Conservation (phyloP, 1,140 invertebrate genomes). For the Drosophila gunungcola region DNA sequence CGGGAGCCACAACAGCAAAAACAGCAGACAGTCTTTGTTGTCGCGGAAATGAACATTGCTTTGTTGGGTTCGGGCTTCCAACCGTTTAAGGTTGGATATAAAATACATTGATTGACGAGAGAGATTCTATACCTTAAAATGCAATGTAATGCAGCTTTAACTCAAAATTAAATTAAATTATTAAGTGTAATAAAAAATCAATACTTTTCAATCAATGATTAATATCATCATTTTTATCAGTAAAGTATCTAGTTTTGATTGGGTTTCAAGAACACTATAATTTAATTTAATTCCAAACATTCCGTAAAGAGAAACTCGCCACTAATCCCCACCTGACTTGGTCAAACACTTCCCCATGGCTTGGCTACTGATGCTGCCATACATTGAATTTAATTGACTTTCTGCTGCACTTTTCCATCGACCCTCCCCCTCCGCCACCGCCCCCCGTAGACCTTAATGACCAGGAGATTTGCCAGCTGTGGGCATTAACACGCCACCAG, state of each 20-base stretch:
- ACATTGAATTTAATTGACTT: constrained; percentile 64
- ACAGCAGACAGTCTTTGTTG: constrained; percentile 43
- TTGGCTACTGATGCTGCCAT: constrained; percentile 10
- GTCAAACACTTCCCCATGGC: constrained; percentile 12
- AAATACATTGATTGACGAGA: constrained; percentile 10
- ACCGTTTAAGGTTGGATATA: constrained; percentile 18
- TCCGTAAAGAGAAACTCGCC: constrained; percentile 1
- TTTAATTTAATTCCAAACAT: neutral
- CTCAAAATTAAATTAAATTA: neutral
- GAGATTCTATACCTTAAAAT: neutral
- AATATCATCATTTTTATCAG: too few species aligned
- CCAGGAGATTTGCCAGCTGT: constrained; percentile 69
- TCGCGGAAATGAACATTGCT: constrained; percentile 45
- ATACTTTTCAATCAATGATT: neutral
- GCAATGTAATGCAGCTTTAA: neutral
- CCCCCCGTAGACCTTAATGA: constrained; percentile 52
- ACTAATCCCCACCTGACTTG: constrained; percentile 33
- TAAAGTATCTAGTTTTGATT: too few species aligned
- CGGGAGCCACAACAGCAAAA: constrained; percentile 15
- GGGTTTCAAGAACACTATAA: too few species aligned
- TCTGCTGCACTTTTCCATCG: constrained; percentile 35
- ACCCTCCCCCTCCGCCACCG: neutral
- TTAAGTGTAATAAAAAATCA: neutral
- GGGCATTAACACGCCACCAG: constrained; percentile 38
- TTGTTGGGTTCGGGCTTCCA: constrained; percentile 17